Conservation (phyloP, 1,140 invertebrate genomes). For the Liolophura sinensis region DNA sequence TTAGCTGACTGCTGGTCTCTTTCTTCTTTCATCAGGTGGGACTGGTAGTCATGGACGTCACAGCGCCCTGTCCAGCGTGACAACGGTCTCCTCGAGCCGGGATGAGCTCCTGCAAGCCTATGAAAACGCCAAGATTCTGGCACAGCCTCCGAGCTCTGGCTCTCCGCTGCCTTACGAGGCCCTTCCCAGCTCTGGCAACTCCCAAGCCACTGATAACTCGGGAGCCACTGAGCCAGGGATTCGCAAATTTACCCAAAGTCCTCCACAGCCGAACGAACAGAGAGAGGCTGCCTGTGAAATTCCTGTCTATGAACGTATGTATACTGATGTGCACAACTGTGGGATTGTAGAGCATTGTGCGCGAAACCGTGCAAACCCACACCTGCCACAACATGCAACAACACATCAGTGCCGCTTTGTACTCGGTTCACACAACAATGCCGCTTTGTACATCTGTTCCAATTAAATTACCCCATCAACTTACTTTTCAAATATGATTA, state of each 20-base stretch:
- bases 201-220: slow-evolving; percentile 52
- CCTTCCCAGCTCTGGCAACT: slow-evolving; percentile 35
- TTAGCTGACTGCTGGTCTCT: background rate
- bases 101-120: slow-evolving; percentile 58
- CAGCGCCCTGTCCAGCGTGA: slow-evolving; percentile 52
- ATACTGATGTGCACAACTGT: background rate
- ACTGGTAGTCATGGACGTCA: slow-evolving; percentile 44
- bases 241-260: slow-evolving; percentile 58
- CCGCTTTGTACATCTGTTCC: background rate
- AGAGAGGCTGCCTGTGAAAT: slow-evolving; percentile 58
- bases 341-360: background rate
- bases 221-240: slow-evolving; percentile 58
- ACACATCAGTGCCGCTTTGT: background rate
- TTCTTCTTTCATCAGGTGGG: too few species aligned
- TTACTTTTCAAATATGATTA: background rate
- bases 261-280: slow-evolving; percentile 58
- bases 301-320: slow-evolving; percentile 42
- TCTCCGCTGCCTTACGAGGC: slow-evolving; percentile 45
- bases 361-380: background rate
- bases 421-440: background rate
- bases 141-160: slow-evolving; percentile 30
- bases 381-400: background rate
- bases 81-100: slow-evolving; percentile 57
- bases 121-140: slow-evolving; percentile 51
- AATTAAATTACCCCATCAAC: background rate